Evolutionary conservation across 2,888 invertebrate genomes (phyloP), one percentile per base, ranked within the genome.

Genomic region (Ophion costatus): DNA sequence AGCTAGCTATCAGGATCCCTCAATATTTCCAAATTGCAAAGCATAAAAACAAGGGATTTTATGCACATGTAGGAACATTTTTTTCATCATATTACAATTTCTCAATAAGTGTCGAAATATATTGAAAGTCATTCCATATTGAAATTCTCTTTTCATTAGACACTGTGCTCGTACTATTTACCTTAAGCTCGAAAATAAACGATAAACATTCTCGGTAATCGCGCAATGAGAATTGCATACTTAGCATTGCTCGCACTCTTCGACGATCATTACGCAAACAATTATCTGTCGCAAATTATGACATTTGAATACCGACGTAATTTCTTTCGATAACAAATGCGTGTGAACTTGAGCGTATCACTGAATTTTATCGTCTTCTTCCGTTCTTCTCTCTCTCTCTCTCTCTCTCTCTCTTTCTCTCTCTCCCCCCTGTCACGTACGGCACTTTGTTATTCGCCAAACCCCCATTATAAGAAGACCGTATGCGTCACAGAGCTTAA

Each of bases 381-480:
- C 69, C 57, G n/a, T 38, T 69, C 42, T 69, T 57, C 10, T 56
- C 20, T 38, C 33, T 22, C 56, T 51, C 29, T 9, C 5, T 29
- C 74, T 29, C n/a, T 29, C 29, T 29, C 29, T 29, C 29, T 29
- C 29, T 29, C 29, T 29, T 3, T 29, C 29, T 1, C 29, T 29
- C 29, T 1, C 29, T 29, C 29, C 4, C 29, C 4, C 29, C n/a
- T n/a, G n/a, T n/a, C n/a, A 11, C 56, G 51, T 73, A 81, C 73
- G 77, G 63, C 67, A 78, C 61, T 79, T 67, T 51, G 63, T 61
- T 76, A 79, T 80, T 75, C 74, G 75, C 71, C 33, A 33, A 80
- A 75, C 24, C 73, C 74, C 77, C 83, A 79, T 86, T 84, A 84
- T 66, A 45, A 45, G 56, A 80, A 70, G 57, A 24, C 75, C 70